Base-by-base conservation (phyloP, 2,113 vertebrate genomes). In the Lepus europaeus region DNA sequence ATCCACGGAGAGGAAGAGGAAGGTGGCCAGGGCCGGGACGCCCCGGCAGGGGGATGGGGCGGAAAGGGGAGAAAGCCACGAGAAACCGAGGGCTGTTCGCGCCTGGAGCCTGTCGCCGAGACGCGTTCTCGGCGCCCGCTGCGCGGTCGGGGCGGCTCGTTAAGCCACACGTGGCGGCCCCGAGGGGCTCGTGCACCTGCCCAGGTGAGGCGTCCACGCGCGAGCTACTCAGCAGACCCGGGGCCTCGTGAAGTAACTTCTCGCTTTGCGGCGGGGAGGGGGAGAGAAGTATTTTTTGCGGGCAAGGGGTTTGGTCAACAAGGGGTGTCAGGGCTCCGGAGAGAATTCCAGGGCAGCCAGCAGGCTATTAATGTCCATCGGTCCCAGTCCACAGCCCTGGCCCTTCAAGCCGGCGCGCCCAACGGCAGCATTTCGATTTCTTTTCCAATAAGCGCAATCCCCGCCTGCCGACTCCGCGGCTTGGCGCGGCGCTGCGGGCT, bases 391-490 rank as follows among this genome's bases (percentile, higher is more conserved):
- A 61, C 17, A 31, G 88, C 68, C 91, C 92, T 77, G 66, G 66
- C 77, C 70, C 74, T 81, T 29, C 89, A 4, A 53, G 84, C 56
- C 84, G 45, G 8, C 59, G 80, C 61, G 80, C 79, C 86, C 85
- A 17, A 61, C 81, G 19, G 19, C 95, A 22, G 68, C 77, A 69
- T 83, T 72, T 79, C 68, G 81, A 69, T 83, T 72, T 79, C 33
- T 93, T 87, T 95, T 61, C 94, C 95, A n/a, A 31, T 27, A 23
- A 74, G 94, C 93, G 95, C 95, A 74, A 88, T 91, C 95, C 87
- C 87, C 82, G 90, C 83, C 92, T 61, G 95, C 87, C 87, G 19
- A 64, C 96, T 94, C 76, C 31, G 19, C 63, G 20, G 92, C 45
- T 45, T 17, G 56, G 76, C 16, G 73, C 82, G 12, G 12, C 87